Base-by-base conservation (phyloP, 2,797 vertebrate genomes). In the Takifugu rubripes region DNA sequence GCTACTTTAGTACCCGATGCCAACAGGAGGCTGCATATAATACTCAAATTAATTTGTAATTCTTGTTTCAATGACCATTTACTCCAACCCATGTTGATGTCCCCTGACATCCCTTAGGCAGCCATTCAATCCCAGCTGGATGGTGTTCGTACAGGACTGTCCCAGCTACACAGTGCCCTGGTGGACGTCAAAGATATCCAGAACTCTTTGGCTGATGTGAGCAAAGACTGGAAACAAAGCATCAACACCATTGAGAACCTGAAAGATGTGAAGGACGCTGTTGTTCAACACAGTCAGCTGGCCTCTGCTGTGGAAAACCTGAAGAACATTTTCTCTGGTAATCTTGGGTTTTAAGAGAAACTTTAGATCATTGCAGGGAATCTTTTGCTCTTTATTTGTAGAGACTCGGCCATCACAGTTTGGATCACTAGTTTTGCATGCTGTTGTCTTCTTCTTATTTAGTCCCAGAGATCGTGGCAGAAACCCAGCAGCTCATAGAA, bases 51-150 rank as follows among this genome's bases (percentile, higher is more conserved):
- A 8, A 33, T 33, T 16, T 45, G 14, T n/a, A 45, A 5, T 17
- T 4, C 3, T 46, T 9, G 6, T 46, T 46, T 21, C 6, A 5
- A 21, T 21, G 44, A 5, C 16, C 7, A 6, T 46, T n/a, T 8
- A 44, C n/a, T 44, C 6, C 4, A 44, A 1, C 21, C 21, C 21
- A 21, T 21, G 21, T 21, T 21, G 21, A 1, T n/a, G 16, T 46
- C 25, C 0, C 9, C 0, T 60, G 2, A 26, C 16, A 16, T 43
- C 45, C 25, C 66, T 10, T 66, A 99, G 97, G 97, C 97, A 26
- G 97, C 96, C 2, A 99, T 98, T 84, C 97, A 99, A 88, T 99
- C 96, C 0, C 96, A 99, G 85, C 72, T 99, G 60, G 97, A 99
- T 4, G 97, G 97, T 0, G 97, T 98, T 29, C 92, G 96, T 43